Base-by-base conservation (phyloP, 1,140 invertebrate species). In the Heterodera schachtii region DNA sequence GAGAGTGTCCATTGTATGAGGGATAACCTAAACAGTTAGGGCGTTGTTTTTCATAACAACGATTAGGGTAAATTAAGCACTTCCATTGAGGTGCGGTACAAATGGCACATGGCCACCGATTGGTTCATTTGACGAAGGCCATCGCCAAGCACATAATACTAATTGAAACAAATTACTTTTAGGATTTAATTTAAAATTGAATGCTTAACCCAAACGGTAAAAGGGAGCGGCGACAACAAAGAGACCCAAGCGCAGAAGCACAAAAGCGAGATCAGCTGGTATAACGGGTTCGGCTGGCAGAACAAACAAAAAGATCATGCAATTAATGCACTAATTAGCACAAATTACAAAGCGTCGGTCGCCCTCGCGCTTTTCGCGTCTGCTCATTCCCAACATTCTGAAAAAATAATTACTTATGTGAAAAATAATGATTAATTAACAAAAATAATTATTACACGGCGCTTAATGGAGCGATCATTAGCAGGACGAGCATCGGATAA, bases 241-340 rank as follows among this genome's bases (percentile, higher is more conserved):
- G 83, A 85, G 43, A 89, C 81, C 87, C 87, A 89, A 8, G 85
- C 87, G 79, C 88, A 90, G 60, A 85, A 88, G 73, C 84, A 82
- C n/a, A 89, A 69, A n/a, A 89, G 75, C 85, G 87, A 89, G 31
- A 89, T 89, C 86, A 89, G 88, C 84, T 89, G 88, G 79, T 89
- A 89, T 19, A 89, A 70, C 9, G 87, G 87, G 84, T 89, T 89
- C 60, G 86, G 85, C 87, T 88, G 86, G 85, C 87, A 90, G 75
- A 76, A 89, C 83, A 82, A 57, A 9, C 16, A 8, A 31, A 44
- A 31, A 0, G 67, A 16, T 1, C n/a, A 21, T 16, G 43, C 8
- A 71, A 13, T 71, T 52, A 52, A 52, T 11, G 49, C 49, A 0
- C 6, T 11, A 11, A 6, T 52, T 52, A 8, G 11, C 6, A 52